Base-by-base conservation (phyloP, 2,888 invertebrate genomes). In the Cyrtodaria siliqua region DNA sequence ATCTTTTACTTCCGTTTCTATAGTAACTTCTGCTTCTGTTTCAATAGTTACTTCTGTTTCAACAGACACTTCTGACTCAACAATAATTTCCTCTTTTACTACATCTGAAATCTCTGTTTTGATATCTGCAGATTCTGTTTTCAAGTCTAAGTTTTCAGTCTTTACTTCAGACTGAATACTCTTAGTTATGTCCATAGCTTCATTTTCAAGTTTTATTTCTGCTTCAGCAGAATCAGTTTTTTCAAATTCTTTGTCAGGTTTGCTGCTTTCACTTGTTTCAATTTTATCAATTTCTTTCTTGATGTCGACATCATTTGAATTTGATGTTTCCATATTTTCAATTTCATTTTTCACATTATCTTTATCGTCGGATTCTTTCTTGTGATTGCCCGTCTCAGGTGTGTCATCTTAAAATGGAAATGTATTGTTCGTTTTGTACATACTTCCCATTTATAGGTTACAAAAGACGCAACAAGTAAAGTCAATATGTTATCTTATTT, bases 51-150 rank as follows among this genome's bases (percentile, higher is more conserved):
- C 33, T 12, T 42, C 47, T 23, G 42, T 16, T 26, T 59, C 27
- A 6, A n/a, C 44, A 24, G 23, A n/a, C 0, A 20, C 47, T 38
- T 66, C 67, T 23, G 0, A 23, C n/a, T 18, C 57, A 53, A 93
- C 92, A 1, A 91, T 90, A 9, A 95, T 93, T 20, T 94, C 93
- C 18, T 94, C 93, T 40, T 95, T 93, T 2, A 57, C 62, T 38
- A 50, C 69, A 24, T 24, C 57, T 33, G 61, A 69, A 33, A 29
- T 23, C 8, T 42, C 49, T 20, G 33, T 9, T 20, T 60, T 52
- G 33, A 40, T 33, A 40, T 61, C 50, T 29, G 42, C 40, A 26
- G 33, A 20, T 20, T 61, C 49, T 33, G 12, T 4, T 33, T 33
- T 33, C 4, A 8, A 4, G 4, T 91, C 78, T n/a, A n/a, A 29